Percentiles rank a stretch among this genome's conserved stretches.
These are phyloP conservation scores for Crocodylus rhombifer DNA, from an alignment of 2,797 vertebrate species.

Conservation along the genomic window DNA sequence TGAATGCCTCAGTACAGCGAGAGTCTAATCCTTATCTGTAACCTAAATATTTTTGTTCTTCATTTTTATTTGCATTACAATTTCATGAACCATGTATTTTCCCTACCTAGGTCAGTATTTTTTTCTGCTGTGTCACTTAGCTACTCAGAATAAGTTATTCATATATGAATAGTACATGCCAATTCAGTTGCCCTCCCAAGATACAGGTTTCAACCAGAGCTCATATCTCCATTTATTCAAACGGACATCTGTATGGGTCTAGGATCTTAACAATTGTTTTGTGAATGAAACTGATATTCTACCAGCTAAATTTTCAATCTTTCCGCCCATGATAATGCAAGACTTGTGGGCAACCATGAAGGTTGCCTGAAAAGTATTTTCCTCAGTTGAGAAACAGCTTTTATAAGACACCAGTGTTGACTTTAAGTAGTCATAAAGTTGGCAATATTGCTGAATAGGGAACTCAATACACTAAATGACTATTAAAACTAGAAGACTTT, in stretches of 20 bases:
- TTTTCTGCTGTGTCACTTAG: not conserved
- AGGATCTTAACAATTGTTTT: not conserved
- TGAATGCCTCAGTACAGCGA: accelerated
- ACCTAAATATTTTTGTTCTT: too few relatives aligned
- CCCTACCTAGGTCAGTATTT: not conserved
- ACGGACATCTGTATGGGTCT: not conserved
- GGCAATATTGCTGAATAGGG: constrained; percentile 8
- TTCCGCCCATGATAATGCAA: not conserved
- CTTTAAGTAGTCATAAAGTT: not conserved
- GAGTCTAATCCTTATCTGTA: not conserved
- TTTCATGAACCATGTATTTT: not conserved
- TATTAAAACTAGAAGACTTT: not conserved
- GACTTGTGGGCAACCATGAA: not conserved
- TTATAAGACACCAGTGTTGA: not conserved
- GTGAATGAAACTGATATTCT: not conserved
- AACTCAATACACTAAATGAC: not conserved
- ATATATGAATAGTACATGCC: not conserved
- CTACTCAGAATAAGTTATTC: not conserved
- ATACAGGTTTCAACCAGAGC: not conserved
- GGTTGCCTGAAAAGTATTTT: not conserved
- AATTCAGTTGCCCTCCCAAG: not conserved
- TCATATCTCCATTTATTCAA: not conserved
- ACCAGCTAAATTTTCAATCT: accelerated
- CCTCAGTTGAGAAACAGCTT: not conserved
- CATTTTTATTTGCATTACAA: not conserved